These are phyloP conservation scores for Rhyacophila brunnea DNA, from an alignment of 1,140 invertebrate species.

Conservation along the genomic window DNA sequence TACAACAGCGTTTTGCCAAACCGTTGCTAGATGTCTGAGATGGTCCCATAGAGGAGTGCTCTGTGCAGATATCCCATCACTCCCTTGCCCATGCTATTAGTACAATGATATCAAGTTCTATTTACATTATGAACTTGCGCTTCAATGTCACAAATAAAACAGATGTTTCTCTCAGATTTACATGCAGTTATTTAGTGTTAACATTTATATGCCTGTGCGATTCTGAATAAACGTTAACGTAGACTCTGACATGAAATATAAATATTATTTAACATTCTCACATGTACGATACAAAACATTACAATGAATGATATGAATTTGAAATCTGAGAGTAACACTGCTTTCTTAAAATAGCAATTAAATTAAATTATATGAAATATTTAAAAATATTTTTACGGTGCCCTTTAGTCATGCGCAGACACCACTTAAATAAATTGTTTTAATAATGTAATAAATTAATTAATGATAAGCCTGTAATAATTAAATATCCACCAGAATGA, in stretches of 20 bases:
- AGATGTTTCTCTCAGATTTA: constrained; percentile 27
- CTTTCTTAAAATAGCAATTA: no score
- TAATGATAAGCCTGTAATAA: no score
- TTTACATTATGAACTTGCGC: constrained; percentile 31
- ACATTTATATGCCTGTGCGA: background rate
- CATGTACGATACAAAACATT: background rate
- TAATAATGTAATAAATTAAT: no score
- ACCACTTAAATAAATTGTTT: background rate
- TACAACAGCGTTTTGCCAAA: constrained; percentile 37
- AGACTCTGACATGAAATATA: background rate
- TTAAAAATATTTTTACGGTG: no score
- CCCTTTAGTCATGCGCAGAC: no score
- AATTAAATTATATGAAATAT: background rate
- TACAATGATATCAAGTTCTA: constrained; percentile 39
- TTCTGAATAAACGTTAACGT: no score
- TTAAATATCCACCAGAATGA: no score
- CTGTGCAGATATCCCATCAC: constrained; percentile 31
- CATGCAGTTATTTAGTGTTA: constrained; percentile 18
- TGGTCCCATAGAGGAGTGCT: constrained; percentile 44
- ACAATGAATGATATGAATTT: background rate
- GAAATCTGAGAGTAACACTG: constrained; percentile 20
- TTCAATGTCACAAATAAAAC: constrained; percentile 14
- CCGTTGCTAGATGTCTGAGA: constrained; percentile 43
- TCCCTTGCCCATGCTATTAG: constrained; percentile 52
- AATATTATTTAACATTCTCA: background rate